phyloP scores from a whole-genome alignment of 2,888 invertebrate species.

The Zygaena filipendulae region DNA sequence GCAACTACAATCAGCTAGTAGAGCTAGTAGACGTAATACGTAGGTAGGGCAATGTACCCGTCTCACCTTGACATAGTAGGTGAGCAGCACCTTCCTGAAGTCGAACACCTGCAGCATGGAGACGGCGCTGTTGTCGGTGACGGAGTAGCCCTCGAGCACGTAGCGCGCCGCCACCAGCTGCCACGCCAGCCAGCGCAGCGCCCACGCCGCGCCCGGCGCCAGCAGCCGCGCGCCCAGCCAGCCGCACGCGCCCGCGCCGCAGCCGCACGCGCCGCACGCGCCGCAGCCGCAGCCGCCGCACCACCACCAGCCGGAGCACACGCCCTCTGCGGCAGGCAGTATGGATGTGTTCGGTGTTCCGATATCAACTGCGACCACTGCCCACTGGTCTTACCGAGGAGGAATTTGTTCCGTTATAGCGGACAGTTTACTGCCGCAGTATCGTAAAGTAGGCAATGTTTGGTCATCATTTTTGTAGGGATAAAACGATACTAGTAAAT shows the following conservation, averaged over 20 bases:
- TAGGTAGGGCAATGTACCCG: too few species aligned
- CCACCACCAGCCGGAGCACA: constrained; percentile 16
- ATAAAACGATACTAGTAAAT: too few species aligned
- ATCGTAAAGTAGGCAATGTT: too few species aligned
- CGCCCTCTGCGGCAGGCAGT: constrained; percentile 10
- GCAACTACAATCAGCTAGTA: too few species aligned
- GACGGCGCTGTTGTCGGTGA: constrained; percentile 96
- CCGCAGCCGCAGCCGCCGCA: constrained; percentile 1
- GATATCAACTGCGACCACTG: too few species aligned
- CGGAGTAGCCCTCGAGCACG: constrained; percentile 98
- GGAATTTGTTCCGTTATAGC: too few species aligned
- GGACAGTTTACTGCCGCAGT: too few species aligned
- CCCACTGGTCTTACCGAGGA: too few species aligned
- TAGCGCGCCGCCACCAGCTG: constrained; percentile 97
- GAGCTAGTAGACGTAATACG: too few species aligned
- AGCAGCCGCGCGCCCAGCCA: constrained; percentile 87
- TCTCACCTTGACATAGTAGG: constrained; percentile 95
- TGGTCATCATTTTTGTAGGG: too few species aligned
- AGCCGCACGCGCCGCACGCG: constrained; percentile 18
- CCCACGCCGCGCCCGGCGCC: constrained; percentile 97
- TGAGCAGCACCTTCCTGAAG: constrained; percentile 95
- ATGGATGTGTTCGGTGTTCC: too few species aligned
- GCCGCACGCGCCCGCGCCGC: constrained; percentile 21
- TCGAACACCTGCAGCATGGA: constrained; percentile 98
- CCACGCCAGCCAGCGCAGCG: constrained; percentile 98